Evolutionary conservation across 2,797 vertebrate species (phyloP), one percentile per base, ranked within the genome.

Genomic region (Channa striata): DNA sequence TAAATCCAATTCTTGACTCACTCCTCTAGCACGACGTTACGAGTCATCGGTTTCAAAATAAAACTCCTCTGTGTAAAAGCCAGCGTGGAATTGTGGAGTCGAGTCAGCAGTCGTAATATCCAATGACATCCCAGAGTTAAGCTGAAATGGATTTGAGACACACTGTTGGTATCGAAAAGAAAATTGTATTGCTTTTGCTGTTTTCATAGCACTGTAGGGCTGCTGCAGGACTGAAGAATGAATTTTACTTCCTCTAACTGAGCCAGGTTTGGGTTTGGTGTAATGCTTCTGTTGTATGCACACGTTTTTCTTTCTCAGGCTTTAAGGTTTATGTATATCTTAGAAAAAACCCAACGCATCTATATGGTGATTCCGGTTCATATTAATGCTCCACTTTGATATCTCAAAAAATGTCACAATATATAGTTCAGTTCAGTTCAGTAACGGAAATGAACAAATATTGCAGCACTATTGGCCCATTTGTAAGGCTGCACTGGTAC

Each of bases 1-100:
- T 50, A 1, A 34, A 65, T 82, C 75, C 56, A 82, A 78, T 16
- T 57, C 69, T 73, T 80, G 82, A 85, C 77, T 85, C 82, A 74
- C 56, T 47, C 64, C 1, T 54, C 11, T 19, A 57, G 66, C 23
- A 59, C 74, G 77, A 79, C 54, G 37, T 46, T 2, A 30, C 19
- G 13, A 72, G 74, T 85, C 76, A 77, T 64, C 67, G 16, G 39
- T 74, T 82, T 73, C 19, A 69, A 73, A 77, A 66, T 72, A 60
- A 79, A 78, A 68, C 0, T 14, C 53, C 33, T 59, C n/a, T 0
- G 42, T 68, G 51, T 81, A 66, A 83, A 77, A 80, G 66, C 37
- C 58, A 57, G 1, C 8, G 43, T 65, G 44, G 52, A 58, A 49
- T 69, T 16, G 14, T 47, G 48, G 34, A 59, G 63, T 39, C 1